Evolutionary conservation across 1,140 invertebrate genomes (phyloP).

Genomic region (Magallana angulata): DNA sequence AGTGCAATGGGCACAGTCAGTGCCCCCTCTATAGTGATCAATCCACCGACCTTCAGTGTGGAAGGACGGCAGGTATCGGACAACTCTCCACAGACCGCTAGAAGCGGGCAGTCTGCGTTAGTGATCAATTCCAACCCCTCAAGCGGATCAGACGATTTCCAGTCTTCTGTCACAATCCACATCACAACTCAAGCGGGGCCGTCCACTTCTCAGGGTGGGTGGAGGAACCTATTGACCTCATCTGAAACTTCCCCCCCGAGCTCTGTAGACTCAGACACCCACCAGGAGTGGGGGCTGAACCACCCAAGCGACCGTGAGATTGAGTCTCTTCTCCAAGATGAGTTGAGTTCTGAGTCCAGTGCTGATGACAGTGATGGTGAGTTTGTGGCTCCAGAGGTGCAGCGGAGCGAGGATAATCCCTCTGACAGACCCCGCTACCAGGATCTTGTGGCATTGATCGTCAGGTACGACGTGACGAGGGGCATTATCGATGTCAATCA

Average conservation of each 20-base stretch:
- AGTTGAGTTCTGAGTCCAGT: slow-evolving; percentile 17
- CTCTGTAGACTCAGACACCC: not conserved
- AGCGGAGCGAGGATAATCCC: not conserved
- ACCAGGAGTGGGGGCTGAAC: not conserved
- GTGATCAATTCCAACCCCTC: slow-evolving; percentile 25
- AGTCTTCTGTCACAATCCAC: slow-evolving; percentile 31
- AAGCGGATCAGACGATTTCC: slow-evolving; percentile 14
- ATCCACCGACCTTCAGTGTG: slow-evolving; percentile 40
- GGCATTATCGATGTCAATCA: slow-evolving; percentile 42
- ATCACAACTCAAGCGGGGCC: not conserved
- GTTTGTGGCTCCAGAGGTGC: not conserved
- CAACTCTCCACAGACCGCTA: not conserved
- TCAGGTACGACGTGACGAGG: slow-evolving; percentile 9
- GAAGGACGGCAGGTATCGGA: not conserved
- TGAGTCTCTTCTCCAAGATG: slow-evolving; percentile 34
- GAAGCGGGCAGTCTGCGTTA: not conserved
- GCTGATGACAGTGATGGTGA: slow-evolving; percentile 26
- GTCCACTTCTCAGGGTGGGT: not conserved
- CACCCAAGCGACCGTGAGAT: slow-evolving; percentile 2
- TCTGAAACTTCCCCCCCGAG: not conserved
- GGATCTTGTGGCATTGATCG: slow-evolving; percentile 32
- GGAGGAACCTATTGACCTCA: slow-evolving; percentile 5
- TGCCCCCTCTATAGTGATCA: slow-evolving; percentile 40
- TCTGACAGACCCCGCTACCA: slow-evolving; percentile 3
- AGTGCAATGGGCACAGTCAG: slow-evolving; percentile 22